Conservation (phyloP, 2,888 invertebrate genomes). For the Bugula neritina region DNA sequence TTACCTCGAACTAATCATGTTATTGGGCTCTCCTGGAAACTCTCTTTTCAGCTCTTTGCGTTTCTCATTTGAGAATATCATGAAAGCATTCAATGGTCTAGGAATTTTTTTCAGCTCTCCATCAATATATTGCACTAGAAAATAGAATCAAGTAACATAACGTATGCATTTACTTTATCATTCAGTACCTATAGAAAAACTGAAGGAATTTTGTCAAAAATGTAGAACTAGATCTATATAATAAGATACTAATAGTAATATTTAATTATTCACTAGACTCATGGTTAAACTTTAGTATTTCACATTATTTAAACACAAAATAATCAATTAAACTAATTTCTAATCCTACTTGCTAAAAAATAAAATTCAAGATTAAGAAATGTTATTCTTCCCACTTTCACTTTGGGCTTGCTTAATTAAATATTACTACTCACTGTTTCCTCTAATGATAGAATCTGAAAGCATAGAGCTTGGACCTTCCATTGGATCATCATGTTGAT, state of each 20-base stretch:
- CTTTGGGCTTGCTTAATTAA: too few relatives aligned
- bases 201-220: not conserved
- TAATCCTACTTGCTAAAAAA: too few relatives aligned
- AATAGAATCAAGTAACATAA: too few relatives aligned
- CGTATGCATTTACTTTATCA: too few relatives aligned
- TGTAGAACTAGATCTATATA: not conserved
- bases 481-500: constrained; percentile 3
- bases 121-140: constrained; percentile 24
- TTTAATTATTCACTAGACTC: too few relatives aligned
- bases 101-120: constrained; percentile 27
- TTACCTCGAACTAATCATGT: constrained; percentile 27
- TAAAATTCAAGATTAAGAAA: too few relatives aligned
- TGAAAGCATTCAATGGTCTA: constrained; percentile 26
- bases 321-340: too few relatives aligned
- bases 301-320: too few relatives aligned
- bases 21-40: constrained; percentile 26
- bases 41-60: constrained; percentile 22
- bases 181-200: not conserved
- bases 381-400: too few relatives aligned
- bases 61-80: constrained; percentile 27
- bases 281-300: too few relatives aligned
- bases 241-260: too few relatives aligned
- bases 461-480: not conserved
- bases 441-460: constrained; percentile 10
- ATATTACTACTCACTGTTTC: constrained; percentile 23